Percentiles rank a stretch among this genome's conserved stretches.
Evolutionary conservation across 2,797 vertebrate genomes (phyloP).

Genomic region (Xenentodon cancila): DNA sequence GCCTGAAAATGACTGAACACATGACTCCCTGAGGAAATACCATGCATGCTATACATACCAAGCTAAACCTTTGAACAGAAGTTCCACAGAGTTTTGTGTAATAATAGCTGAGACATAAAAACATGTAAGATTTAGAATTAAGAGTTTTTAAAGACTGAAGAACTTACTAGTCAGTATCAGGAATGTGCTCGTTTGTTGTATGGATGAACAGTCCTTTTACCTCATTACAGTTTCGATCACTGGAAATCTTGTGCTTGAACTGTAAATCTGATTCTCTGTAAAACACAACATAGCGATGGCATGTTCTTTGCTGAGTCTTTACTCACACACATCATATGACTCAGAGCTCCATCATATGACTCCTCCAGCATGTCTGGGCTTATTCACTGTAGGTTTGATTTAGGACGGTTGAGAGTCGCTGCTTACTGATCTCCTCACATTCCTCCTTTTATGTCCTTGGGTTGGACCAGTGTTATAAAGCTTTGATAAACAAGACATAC

Average conservation of each 20-base stretch:
- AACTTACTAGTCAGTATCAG: background rate
- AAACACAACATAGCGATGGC: conserved; percentile 16
- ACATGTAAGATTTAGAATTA: no score
- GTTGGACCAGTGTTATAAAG: background rate
- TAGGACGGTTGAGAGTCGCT: conserved; percentile 16
- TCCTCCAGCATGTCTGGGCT: conserved; percentile 11
- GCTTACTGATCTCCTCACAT: background rate
- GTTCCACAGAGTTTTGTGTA: background rate
- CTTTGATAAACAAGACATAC: background rate
- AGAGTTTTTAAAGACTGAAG: background rate
- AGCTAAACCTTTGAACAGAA: background rate
- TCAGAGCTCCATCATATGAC: conserved; percentile 46
- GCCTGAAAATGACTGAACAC: background rate
- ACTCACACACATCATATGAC: conserved; percentile 48
- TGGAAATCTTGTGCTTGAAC: conserved; percentile 11
- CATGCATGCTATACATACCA: background rate
- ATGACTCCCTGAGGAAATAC: conserved; percentile 2
- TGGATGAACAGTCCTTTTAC: background rate
- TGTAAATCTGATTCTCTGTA: background rate
- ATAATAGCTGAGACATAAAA: background rate
- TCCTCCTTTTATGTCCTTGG: fast-evolving
- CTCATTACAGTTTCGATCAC: background rate
- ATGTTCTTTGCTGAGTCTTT: conserved; percentile 33
- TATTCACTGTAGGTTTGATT: background rate
- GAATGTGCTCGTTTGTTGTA: background rate